A percentile compares a stretch with the other conserved stretches of the same genome.
phyloP scores from a whole-genome alignment of 2,888 invertebrate species.

The Trachelus stipa region DNA sequence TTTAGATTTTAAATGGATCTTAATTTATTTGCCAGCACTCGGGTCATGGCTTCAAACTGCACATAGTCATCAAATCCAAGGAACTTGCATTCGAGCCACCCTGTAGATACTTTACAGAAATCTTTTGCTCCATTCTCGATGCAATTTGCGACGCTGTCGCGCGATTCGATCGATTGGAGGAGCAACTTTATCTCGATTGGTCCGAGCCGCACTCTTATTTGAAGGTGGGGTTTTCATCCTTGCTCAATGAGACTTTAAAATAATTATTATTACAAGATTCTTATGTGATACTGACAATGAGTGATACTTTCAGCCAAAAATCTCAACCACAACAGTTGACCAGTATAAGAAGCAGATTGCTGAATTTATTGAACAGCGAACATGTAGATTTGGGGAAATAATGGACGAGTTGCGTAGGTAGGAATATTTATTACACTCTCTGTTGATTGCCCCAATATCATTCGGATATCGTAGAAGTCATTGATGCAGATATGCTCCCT shows the following conservation, averaged over 20 bases:
- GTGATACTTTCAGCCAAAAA: slow-evolving; percentile 73
- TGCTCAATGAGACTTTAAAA: neutral
- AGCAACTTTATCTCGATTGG: slow-evolving; percentile 79
- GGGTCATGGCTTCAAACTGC: slow-evolving; percentile 77
- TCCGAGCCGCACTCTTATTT: slow-evolving; percentile 40
- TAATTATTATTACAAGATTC: neutral
- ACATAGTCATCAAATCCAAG: slow-evolving; percentile 72
- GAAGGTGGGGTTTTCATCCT: slow-evolving; percentile 37
- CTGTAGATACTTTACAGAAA: slow-evolving; percentile 80
- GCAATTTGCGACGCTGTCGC: slow-evolving; percentile 79
- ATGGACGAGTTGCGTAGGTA: slow-evolving; percentile 74
- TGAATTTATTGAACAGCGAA: slow-evolving; percentile 77
- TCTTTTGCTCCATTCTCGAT: slow-evolving; percentile 79
- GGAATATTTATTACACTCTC: neutral
- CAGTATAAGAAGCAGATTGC: slow-evolving; percentile 74
- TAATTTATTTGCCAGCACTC: slow-evolving; percentile 52
- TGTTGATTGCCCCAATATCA: neutral
- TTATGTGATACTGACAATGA: neutral
- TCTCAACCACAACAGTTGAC: slow-evolving; percentile 77
- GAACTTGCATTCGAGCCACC: slow-evolving; percentile 79
- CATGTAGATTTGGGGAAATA: slow-evolving; percentile 78
- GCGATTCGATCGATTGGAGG: slow-evolving; percentile 83
- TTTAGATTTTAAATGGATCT: neutral
- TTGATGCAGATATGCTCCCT: slow-evolving; percentile 43
- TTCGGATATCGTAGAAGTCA: neutral